Percentiles rank a stretch among this genome's conserved stretches.
Evolutionary conservation across 2,888 invertebrate genomes (phyloP).

Genomic region (Epirrita christyi): DNA sequence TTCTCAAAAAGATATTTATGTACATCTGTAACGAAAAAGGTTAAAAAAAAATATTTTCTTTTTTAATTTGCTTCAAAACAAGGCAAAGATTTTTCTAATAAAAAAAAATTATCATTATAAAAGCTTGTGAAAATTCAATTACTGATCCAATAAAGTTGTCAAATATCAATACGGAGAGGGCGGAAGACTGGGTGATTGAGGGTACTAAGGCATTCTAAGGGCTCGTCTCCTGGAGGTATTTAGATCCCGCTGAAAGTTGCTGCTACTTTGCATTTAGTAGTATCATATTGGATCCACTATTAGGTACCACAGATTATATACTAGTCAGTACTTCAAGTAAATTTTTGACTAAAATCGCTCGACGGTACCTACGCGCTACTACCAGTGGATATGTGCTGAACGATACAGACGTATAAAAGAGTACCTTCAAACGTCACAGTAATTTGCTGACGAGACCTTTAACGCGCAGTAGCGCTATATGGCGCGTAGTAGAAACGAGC

Average conservation of each 20-base stretch:
- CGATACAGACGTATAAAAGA: too few species aligned
- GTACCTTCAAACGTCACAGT: too few species aligned
- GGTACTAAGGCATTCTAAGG: constrained; percentile 20
- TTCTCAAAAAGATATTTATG: too few species aligned
- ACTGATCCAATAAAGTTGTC: constrained; percentile 73
- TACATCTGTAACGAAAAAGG: too few species aligned
- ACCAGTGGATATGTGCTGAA: too few species aligned
- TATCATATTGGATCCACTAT: too few species aligned
- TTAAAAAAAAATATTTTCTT: constrained; percentile 10
- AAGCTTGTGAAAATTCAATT: constrained; percentile 71
- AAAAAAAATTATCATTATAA: constrained; percentile 63
- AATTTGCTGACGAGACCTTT: too few species aligned
- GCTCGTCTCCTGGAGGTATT: constrained; percentile 3
- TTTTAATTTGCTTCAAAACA: constrained; percentile 45
- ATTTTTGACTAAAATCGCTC: not conserved
- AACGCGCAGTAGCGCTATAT: too few species aligned
- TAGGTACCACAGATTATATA: too few species aligned
- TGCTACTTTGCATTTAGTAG: not conserved
- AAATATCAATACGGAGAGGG: constrained; percentile 60
- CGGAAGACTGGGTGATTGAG: constrained; percentile 10
- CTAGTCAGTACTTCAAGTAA: not conserved
- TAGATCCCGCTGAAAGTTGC: not conserved
- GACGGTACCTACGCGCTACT: too few species aligned
- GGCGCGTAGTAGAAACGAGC: too few species aligned
- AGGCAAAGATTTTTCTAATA: constrained; percentile 48